phyloP scores from a whole-genome alignment of 1,140 invertebrate species.

The Drosophila triauraria region DNA sequence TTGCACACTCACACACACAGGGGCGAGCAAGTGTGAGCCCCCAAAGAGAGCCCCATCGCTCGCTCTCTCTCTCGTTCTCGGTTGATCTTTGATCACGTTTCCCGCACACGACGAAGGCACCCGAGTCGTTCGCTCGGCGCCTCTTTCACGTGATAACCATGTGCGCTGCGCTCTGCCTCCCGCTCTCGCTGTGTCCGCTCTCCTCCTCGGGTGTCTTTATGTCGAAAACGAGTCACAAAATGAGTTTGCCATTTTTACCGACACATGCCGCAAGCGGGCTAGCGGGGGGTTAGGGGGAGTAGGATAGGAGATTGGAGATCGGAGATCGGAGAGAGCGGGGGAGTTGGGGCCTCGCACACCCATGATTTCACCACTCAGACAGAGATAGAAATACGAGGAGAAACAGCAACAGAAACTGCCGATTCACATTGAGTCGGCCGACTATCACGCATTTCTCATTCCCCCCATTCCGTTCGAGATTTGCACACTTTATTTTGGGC shows the following conservation, averaged over 20 bases:
- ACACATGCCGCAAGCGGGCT: not conserved
- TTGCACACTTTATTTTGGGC: slow-evolving; percentile 39
- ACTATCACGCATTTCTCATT: slow-evolving; percentile 59
- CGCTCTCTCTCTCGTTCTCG: slow-evolving; percentile 14
- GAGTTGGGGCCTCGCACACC: slow-evolving; percentile 27
- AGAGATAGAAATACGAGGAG: slow-evolving; percentile 17
- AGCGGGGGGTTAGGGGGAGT: not conserved
- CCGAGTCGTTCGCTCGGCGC: slow-evolving; percentile 47
- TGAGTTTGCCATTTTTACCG: slow-evolving; percentile 52
- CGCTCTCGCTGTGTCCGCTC: slow-evolving; percentile 1
- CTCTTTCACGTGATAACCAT: slow-evolving; percentile 79
- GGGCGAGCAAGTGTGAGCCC: not conserved
- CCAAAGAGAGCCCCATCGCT: slow-evolving; percentile 10
- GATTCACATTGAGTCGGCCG: slow-evolving; percentile 65
- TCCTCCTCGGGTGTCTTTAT: slow-evolving; percentile 6
- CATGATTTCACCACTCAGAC: slow-evolving; percentile 67
- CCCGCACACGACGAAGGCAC: slow-evolving; percentile 71
- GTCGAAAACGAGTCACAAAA: slow-evolving; percentile 72
- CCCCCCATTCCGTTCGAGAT: slow-evolving; percentile 33
- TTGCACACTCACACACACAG: slow-evolving; percentile 27
- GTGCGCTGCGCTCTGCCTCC: slow-evolving; percentile 51
- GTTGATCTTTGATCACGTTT: slow-evolving; percentile 83
- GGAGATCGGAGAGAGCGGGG: not conserved
- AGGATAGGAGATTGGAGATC: slow-evolving; percentile 1
- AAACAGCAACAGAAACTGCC: slow-evolving; percentile 47